phyloP scores from a whole-genome alignment of 2,888 invertebrate species.

The Eilema depressum region DNA sequence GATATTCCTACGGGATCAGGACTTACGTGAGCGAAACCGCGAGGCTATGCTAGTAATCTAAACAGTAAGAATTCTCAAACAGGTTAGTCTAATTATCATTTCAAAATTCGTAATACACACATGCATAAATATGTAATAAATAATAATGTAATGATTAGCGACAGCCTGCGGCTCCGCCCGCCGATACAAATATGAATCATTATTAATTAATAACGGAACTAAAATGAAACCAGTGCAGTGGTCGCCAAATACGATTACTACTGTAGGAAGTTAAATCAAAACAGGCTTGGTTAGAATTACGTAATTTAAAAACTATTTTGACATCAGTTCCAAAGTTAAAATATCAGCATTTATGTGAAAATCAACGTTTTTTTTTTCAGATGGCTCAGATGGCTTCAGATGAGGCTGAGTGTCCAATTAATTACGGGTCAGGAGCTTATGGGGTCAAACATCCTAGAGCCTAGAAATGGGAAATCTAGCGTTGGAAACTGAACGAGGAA shows the following conservation, averaged over 20 bases:
- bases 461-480: too few species aligned
- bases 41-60: not conserved
- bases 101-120: not conserved
- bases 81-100: not conserved
- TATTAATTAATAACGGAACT: constrained; percentile 4
- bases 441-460: too few species aligned
- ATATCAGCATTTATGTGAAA: not conserved
- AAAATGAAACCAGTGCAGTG: constrained; percentile 6
- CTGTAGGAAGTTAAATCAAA: not conserved
- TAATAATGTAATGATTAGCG: not conserved
- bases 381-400: too few species aligned
- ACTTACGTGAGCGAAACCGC: too few species aligned
- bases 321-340: not conserved
- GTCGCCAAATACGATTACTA: not conserved
- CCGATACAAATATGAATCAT: not conserved
- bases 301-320: not conserved
- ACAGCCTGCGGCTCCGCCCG: not conserved
- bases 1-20: too few species aligned
- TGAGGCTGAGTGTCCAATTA: too few species aligned
- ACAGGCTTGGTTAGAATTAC: not conserved
- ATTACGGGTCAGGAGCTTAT: too few species aligned
- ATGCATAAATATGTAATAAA: constrained; percentile 3
- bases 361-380: too few species aligned
- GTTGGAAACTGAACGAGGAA: too few species aligned
- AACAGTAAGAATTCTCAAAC: not conserved